Base-by-base conservation (phyloP, 2,797 vertebrate species). In the Falco naumanni region DNA sequence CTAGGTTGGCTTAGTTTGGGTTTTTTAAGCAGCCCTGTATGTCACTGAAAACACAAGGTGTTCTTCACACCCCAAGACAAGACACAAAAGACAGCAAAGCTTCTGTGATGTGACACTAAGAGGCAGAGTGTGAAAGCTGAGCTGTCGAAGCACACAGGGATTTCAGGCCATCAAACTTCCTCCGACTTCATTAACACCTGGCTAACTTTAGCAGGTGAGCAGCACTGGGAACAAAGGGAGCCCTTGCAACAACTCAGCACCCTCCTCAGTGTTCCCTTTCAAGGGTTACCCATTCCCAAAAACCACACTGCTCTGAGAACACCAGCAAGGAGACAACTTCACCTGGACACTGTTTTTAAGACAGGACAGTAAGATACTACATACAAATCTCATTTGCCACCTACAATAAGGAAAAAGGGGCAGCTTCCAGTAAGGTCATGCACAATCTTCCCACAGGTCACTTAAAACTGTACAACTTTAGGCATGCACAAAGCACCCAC, bases 371-470 rank as follows among this genome's bases (percentile, higher is more conserved):
- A 43, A 43, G 17, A 7, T n/a, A 51, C 6, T 22, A 43, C 2
- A 1, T 5, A 11, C 1, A n/a, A 37, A 50, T 13, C 25, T 60
- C 65, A n/a, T 16, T 48, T 16, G 33, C n/a, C 17, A 43, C 51
- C 17, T 19, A 22, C 0, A 0, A 0, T 5, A n/a, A 77, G 31
- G 45, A n/a, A 83, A 66, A 51, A 79, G 16, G 51, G 59, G 66
- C 17, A 54, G 18, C 21, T 72, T 14, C 29, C 65, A 75, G 17
- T 5, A 29, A 37, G 22, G 26, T 22, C 43, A 59, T 63, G 79
- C 28, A n/a, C 39, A 17, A 11, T 10, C 28, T 59, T 45, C 48
- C 80, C 43, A 48, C 5, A 2, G 64, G 43, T 65, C 66, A 43
- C 47, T 60, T 54, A 17, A 47, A 56, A 17, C 0, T 9, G 9